Evolutionary conservation across 2,888 invertebrate species (phyloP), one percentile per base, ranked within the genome.

Genomic region (Ochropleura leucogaster): DNA sequence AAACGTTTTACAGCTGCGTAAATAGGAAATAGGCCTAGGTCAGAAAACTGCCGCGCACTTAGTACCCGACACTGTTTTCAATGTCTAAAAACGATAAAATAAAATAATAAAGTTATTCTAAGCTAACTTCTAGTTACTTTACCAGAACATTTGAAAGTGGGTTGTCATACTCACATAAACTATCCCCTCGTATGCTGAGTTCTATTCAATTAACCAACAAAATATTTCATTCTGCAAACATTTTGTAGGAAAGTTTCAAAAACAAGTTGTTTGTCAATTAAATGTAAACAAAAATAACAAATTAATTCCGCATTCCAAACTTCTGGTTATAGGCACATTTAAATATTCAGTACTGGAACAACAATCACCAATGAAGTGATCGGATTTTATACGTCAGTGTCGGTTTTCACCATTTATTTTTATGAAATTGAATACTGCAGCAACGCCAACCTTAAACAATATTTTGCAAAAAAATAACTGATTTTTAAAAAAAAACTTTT

Each of bases 221-320:
- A 40, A 60, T 68, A 18, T 30, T n/a, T n/a, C n/a, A n/a, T n/a
- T 47, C 16, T 20, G 18, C 4, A 16, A 14, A 51, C 16, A 14
- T 40, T n/a, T 53, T 44, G 7, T 57, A 47, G n/a, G 14, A 12
- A 14, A 57, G 7, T 8, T 18, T 3, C 7, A 42, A 60, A 20
- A 60, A 40, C 4, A 40, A 63, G 7, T 71, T 77, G 18, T 57
- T 78, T 69, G 42, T 57, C 14, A 42, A 1, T 51, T n/a, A 9
- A 59, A 42, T 63, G 14, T 53, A 71, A 72, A 59, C 59, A 40
- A 42, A 44, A 47, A 55, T 64, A 74, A 6, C 16, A 44, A 55
- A 30, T 49, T 16, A n/a, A 49, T 77, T 66, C 77, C 42, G 47
- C 65, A 44, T 76, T 76, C 42, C 42, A 6, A 16, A n/a, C 9